Evolutionary conservation across 2,888 invertebrate genomes (phyloP), one percentile per base, ranked within the genome.

Genomic region (Tortrix viridana): DNA sequence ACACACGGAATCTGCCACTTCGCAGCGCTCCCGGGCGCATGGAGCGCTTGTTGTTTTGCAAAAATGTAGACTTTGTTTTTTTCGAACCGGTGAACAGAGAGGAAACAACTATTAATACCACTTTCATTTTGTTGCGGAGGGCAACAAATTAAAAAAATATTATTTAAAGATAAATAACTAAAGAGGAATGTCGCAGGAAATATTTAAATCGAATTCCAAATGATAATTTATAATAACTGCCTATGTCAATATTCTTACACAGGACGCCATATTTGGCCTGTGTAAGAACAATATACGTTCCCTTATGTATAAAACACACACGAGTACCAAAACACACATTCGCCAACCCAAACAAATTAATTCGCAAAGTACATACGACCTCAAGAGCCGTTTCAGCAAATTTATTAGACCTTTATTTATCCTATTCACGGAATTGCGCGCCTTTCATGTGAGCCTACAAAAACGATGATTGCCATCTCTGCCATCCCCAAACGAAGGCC

Each of bases 401-500:
- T 77, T 77, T 80, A 78, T 81, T 79, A 76, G 71, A 74, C 73
- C 73, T 74, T 74, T 76, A 70, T 73, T 69, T 75, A 67, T 72
- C 68, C 70, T 71, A 66, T 67, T 68, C 68, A 76, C 74, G 79
- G 82, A 84, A 85, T 82, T 84, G 76, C 78, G 69, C 79, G 74
- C 71, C 70, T 72, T 73, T 71, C 74, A 74, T 71, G 75, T 76
- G 74, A 72, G 79, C 71, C 65, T 60, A 76, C 77, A 84, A 88
- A 86, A 85, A 83, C 76, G 81, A 85, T 88, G 89, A 91, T 91
- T 88, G 86, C 80, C 81, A 88, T 88, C 88, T 74, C 74, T 68
- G 76, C 71, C 67, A 85, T 85, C 88, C 89, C 89, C 74, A 72
- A 80, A 79, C 85, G 85, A 84, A 85, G 81, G 75, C 83, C 86